Base-by-base conservation (phyloP, 2,888 invertebrate species). In the Bellardia pandia region DNA sequence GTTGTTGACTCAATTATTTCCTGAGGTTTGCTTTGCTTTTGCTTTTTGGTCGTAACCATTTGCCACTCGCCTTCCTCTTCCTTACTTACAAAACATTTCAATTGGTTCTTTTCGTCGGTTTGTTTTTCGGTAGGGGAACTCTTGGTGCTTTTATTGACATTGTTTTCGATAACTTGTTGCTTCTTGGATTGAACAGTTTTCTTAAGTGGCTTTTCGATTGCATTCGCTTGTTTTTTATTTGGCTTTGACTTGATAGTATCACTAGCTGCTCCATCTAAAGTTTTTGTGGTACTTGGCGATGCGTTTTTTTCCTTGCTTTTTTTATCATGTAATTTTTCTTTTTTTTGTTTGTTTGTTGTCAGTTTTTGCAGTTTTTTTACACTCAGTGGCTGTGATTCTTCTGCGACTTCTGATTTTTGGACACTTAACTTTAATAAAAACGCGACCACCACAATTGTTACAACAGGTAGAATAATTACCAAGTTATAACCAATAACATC, bases 21-120 rank as follows among this genome's bases (percentile, higher is more conserved):
- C 8, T 51, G 51, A 8, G 2, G 14, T 33, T 51, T 69, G 14
- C 1, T 51, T 48, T 51, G 48, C 14, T 69, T 69, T 69, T 69
- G 51, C 51, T 69, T 69, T n/a, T 69, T 69, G 3, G 48, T 69
- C 3, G 51, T 51, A 33, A 69, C 69, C 51, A 16, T 69, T 51
- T 69, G 69, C 69, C 69, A 69, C 33, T 69, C 51, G 3, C 69
- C 69, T 48, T 69, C 69, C 11, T 69, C 51, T 33, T 69, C 48
- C n/a, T 33, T 69, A 7, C 11, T 69, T 14, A 69, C 11, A n/a
- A 69, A 69, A 48, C 30, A 51, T 13, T 69, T 33, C 7, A 33
- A 48, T 2, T 33, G 51, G 51, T 68, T 68, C 9, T 68, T 23
- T 30, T 3, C 30, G n/a, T n/a, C 40, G 14, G 62, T n/a, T 9